phyloP scores from a whole-genome alignment of 2,888 invertebrate species.

The Ophraella communa region DNA sequence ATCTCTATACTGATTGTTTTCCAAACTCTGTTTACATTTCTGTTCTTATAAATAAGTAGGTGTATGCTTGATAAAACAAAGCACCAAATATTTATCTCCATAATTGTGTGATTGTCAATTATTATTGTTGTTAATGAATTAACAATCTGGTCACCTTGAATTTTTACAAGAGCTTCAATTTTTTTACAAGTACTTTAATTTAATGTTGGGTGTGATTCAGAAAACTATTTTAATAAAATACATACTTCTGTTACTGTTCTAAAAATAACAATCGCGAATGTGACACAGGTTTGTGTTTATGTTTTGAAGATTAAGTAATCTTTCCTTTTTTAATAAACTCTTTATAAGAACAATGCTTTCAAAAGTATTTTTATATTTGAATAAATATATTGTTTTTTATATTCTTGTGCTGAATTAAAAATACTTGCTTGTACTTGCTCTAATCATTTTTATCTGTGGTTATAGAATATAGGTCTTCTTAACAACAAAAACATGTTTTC shows the following conservation, averaged over 20 bases:
- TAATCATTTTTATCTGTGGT: background rate
- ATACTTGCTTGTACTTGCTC: too few species aligned
- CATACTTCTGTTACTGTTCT: constrained; percentile 13
- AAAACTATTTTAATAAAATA: constrained; percentile 25
- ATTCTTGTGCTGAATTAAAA: too few species aligned
- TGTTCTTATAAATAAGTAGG: constrained; percentile 25
- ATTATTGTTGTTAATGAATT: constrained; percentile 17
- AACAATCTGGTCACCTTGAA: constrained; percentile 17
- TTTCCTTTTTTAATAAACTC: background rate
- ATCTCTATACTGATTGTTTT: constrained; percentile 9
- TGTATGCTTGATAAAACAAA: constrained; percentile 12
- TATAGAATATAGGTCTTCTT: background rate
- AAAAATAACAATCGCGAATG: constrained; percentile 21
- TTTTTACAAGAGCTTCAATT: constrained; percentile 11
- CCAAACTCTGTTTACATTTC: constrained; percentile 21
- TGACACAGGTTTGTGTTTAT: constrained; percentile 26
- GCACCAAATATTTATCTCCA: constrained; percentile 19
- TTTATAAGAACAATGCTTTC: background rate
- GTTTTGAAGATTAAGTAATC: constrained; percentile 9
- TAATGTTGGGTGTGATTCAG: constrained; percentile 22
- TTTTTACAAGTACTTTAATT: constrained; percentile 5
- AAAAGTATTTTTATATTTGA: background rate
- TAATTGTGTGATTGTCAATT: constrained; percentile 7
- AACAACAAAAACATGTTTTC: background rate
- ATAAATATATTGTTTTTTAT: too few species aligned